A percentile compares a stretch with the other conserved stretches of the same genome.
phyloP scores from a whole-genome alignment of 2,113 vertebrate genomes.

The Amphiprion percula region DNA sequence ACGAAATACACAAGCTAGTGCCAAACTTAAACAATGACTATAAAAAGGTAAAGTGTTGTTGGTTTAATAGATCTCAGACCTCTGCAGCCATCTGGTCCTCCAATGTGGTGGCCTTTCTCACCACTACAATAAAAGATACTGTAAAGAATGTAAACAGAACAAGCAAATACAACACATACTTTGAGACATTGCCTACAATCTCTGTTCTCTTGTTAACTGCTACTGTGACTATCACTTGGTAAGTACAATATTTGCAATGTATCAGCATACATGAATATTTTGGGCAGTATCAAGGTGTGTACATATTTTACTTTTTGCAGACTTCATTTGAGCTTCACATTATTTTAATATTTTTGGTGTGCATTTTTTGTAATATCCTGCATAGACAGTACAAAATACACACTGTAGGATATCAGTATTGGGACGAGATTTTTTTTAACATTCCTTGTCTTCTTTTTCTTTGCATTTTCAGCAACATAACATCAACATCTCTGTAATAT shows the following conservation, averaged over 20 bases:
- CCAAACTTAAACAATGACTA: not conserved
- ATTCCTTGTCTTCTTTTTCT: not conserved
- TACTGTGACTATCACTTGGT: constrained; percentile 60
- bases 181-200: not conserved
- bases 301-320: no score
- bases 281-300: not conserved
- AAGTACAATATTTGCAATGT: constrained; percentile 60
- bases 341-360: not conserved
- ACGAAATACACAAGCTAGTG: not conserved
- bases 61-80: no score
- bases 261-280: constrained; percentile 14
- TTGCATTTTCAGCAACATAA: not conserved
- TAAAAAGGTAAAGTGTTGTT: no score
- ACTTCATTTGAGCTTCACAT: no score
- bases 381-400: no score
- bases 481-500: no score
- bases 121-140: not conserved
- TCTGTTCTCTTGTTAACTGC: constrained; percentile 38
- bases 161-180: not conserved
- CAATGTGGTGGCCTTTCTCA: not conserved
- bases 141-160: not conserved
- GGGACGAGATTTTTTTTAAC: no score
- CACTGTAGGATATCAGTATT: no score
- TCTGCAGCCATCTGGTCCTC: no score
- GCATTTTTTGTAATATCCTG: not conserved